phyloP scores from a whole-genome alignment of 2,797 vertebrate species.

The Eulemur rubriventer region DNA sequence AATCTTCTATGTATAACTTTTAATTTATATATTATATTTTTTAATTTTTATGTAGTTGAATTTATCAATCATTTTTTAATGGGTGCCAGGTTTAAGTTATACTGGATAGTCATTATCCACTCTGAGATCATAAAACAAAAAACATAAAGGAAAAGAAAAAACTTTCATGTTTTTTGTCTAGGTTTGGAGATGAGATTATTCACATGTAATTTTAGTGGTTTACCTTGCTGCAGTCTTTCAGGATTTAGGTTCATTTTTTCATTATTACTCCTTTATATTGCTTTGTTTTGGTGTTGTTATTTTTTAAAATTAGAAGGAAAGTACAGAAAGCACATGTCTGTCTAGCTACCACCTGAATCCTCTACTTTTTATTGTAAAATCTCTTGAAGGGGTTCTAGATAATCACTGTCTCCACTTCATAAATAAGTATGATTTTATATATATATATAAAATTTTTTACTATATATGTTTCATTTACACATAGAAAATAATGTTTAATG shows the following conservation, averaged over 20 bases:
- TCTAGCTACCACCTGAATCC: background rate
- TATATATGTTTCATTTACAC: background rate
- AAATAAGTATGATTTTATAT: background rate
- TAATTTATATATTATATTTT: background rate
- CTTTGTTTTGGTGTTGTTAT: background rate
- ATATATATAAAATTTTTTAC: background rate
- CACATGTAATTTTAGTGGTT: constrained; percentile 11
- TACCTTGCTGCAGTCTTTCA: background rate
- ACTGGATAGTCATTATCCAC: background rate
- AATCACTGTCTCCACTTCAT: background rate
- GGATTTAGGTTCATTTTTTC: constrained; percentile 58
- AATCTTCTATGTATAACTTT: background rate
- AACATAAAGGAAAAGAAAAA: background rate
- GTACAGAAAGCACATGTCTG: background rate
- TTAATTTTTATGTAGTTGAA: background rate
- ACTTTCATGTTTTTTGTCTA: background rate
- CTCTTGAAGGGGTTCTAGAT: background rate
- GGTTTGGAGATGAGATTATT: background rate
- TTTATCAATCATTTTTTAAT: background rate
- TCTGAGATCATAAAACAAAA: background rate
- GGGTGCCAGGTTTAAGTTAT: background rate
- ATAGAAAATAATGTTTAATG: background rate
- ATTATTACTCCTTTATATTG: background rate
- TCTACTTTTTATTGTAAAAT: background rate
- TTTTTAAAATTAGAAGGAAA: background rate